These are phyloP conservation scores for Drosophila sp. DNA, from an alignment of 1,140 invertebrate species.

Conservation along the genomic window DNA sequence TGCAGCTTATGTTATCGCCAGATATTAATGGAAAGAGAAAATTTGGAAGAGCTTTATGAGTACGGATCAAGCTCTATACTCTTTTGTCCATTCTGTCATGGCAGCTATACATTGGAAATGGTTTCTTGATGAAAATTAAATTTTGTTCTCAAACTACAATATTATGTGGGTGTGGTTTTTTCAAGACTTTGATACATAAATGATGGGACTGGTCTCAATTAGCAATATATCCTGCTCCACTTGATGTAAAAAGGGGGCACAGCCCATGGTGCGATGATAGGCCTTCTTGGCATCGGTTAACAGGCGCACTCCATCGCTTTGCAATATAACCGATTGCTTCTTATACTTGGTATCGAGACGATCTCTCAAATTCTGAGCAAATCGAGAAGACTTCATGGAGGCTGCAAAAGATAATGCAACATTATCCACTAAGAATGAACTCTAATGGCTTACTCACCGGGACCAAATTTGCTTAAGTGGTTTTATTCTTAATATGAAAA, in stretches of 20 bases:
- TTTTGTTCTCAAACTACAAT: constrained; percentile 1
- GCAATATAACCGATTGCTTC: constrained; percentile 50
- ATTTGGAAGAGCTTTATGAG: constrained; percentile 52
- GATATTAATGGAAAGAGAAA: constrained; percentile 36
- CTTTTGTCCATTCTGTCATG: constrained; percentile 60
- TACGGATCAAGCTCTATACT: constrained; percentile 8
- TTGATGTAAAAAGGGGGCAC: constrained; percentile 88
- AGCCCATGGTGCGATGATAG: constrained; percentile 85
- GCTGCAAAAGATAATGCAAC: not conserved
- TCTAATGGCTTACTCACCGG: constrained; percentile 22
- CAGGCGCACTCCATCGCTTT: constrained; percentile 57
- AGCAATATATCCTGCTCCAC: constrained; percentile 93
- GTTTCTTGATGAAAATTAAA: not conserved
- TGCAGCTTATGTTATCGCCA: constrained; percentile 55
- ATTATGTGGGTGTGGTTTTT: not conserved
- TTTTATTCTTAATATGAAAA: constrained; percentile 48
- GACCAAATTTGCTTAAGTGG: not conserved
- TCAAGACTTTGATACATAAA: constrained; percentile 84
- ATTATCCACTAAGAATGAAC: not conserved
- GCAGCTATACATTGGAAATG: constrained; percentile 38
- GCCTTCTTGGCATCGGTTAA: constrained; percentile 70
- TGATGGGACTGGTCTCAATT: constrained; percentile 91
- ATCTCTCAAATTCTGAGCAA: constrained; percentile 29
- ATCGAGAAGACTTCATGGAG: constrained; percentile 27
- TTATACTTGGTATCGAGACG: constrained; percentile 52